Percentiles rank a stretch among this genome's conserved stretches.
Evolutionary conservation across 2,797 vertebrate species (phyloP).

Genomic region (Microctenopoma lineatum): DNA sequence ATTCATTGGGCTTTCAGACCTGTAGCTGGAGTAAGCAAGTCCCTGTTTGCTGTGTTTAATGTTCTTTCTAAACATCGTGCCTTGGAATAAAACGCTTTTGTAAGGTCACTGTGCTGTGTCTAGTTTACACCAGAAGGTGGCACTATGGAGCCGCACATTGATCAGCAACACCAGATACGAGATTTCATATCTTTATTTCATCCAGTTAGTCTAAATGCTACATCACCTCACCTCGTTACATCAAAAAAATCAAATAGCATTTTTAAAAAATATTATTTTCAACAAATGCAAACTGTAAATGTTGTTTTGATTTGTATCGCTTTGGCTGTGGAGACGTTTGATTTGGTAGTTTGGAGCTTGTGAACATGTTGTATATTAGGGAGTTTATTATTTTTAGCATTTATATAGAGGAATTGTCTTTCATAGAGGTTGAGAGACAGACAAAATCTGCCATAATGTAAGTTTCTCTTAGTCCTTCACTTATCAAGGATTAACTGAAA

Average conservation of each 20-base stretch:
- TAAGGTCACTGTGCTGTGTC: constrained; percentile 10
- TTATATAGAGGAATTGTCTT: constrained; percentile 9
- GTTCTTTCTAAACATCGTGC: constrained; percentile 64
- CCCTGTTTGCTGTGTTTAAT: constrained; percentile 23
- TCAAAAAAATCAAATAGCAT: constrained; percentile 69
- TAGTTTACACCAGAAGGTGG: constrained; percentile 52
- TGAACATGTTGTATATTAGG: constrained; percentile 25
- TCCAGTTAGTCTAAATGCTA: constrained; percentile 82
- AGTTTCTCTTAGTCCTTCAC: constrained; percentile 22
- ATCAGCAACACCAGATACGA: not conserved
- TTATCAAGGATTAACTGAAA: constrained; percentile 20
- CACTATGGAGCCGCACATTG: not conserved
- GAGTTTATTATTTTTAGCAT: constrained; percentile 15
- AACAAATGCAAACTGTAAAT: constrained; percentile 56
- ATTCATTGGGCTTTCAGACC: constrained; percentile 32
- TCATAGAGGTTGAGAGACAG: constrained; percentile 11
- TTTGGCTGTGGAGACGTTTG: constrained; percentile 66
- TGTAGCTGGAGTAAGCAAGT: constrained; percentile 23
- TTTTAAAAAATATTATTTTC: constrained; percentile 57
- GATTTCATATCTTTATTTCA: constrained; percentile 77
- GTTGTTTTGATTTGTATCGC: constrained; percentile 48
- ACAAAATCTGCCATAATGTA: constrained; percentile 10
- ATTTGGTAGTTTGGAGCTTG: constrained; percentile 61
- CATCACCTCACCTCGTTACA: constrained; percentile 71
- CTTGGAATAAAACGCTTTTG: constrained; percentile 73